A percentile compares a stretch with the other conserved stretches of the same genome.
Evolutionary conservation across 2,888 invertebrate species (phyloP).

Genomic region (Conchocele bisecta): DNA sequence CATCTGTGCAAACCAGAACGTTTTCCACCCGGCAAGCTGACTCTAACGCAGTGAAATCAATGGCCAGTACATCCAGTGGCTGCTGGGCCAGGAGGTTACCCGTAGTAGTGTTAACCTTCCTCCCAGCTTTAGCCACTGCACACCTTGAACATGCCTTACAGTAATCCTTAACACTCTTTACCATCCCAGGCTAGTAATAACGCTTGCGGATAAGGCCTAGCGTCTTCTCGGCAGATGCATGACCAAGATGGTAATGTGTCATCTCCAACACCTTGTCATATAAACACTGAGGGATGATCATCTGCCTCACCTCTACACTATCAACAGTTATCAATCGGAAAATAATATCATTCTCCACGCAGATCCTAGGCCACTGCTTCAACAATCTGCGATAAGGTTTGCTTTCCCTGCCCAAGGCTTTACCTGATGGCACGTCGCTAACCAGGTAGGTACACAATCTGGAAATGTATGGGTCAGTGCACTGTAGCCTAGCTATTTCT

Average conservation of each 20-base stretch:
- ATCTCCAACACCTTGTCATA: neutral
- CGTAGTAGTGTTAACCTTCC: constrained; percentile 17
- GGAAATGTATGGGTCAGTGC: neutral
- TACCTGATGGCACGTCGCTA: neutral
- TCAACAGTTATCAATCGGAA: neutral
- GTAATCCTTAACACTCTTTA: constrained; percentile 36
- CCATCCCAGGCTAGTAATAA: constrained; percentile 59
- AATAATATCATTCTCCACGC: neutral
- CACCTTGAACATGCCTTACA: constrained; percentile 54
- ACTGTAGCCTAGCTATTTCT: neutral
- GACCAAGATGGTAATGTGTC: constrained; percentile 45
- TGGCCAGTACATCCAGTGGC: constrained; percentile 55
- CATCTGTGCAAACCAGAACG: constrained; percentile 61
- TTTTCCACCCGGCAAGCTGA: constrained; percentile 47
- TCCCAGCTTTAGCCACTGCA: constrained; percentile 14
- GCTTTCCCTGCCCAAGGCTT: neutral
- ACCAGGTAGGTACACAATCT: neutral
- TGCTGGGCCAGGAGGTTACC: constrained; percentile 33
- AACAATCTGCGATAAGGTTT: neutral
- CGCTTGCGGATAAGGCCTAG: constrained; percentile 30
- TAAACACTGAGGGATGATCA: neutral
- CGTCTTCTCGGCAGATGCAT: constrained; percentile 50
- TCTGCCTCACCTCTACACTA: neutral
- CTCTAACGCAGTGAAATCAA: constrained; percentile 61
- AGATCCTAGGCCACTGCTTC: neutral